Percentiles rank a stretch among this genome's conserved stretches.
These are phyloP conservation scores for Protobothrops flavoviridis DNA, from an alignment of 2,113 vertebrate species.

Conservation along the genomic window DNA sequence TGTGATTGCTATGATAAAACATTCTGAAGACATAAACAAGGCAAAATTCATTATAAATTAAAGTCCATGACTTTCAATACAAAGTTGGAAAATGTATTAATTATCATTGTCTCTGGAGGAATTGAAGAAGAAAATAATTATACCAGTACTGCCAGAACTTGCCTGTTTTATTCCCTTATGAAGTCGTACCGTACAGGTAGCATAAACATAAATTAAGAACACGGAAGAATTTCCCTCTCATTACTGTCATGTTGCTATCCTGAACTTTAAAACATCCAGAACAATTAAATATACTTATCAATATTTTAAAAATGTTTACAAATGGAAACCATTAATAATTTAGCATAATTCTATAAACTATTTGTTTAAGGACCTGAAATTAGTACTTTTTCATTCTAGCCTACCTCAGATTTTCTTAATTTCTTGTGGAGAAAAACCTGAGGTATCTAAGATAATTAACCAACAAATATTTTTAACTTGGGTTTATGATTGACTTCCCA, in stretches of 20 bases:
- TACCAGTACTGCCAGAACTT: neutral
- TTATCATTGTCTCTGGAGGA: neutral
- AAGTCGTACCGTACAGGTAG: neutral
- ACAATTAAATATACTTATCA: neutral
- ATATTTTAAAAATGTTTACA: neutral
- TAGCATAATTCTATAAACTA: neutral
- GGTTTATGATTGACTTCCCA: neutral
- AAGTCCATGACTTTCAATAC: neutral
- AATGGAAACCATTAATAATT: neutral
- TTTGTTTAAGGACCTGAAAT: neutral
- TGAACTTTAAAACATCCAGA: neutral
- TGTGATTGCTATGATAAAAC: neutral
- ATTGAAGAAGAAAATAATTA: neutral
- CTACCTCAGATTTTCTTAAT: neutral
- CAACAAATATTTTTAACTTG: neutral
- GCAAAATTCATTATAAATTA: neutral
- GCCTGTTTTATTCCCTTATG: neutral
- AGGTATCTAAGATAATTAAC: neutral
- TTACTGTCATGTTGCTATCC: neutral
- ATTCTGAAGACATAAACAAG: neutral
- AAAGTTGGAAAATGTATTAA: neutral
- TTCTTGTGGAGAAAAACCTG: neutral
- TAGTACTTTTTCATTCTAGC: neutral
- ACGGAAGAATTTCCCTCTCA: neutral
- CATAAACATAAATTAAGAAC: slow-evolving; percentile 14